phyloP scores from a whole-genome alignment of 1,140 invertebrate genomes.

The Drosophila eugracilis region DNA sequence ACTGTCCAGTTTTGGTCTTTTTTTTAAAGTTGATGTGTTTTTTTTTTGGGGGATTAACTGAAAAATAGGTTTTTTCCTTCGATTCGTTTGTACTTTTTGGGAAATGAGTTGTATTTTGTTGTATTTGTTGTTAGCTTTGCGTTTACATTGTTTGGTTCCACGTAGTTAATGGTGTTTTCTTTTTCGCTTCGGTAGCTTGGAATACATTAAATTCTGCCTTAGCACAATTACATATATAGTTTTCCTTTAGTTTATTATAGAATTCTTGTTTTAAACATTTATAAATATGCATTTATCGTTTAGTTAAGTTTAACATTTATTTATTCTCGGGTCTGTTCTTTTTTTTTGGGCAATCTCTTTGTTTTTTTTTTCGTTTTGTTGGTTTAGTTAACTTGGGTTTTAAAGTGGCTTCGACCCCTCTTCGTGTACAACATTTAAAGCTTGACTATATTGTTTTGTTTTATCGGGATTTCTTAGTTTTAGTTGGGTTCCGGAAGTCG shows the following conservation, averaged over 20 bases:
- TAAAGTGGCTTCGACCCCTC: constrained; percentile 10
- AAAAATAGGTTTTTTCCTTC: constrained; percentile 16
- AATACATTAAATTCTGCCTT: constrained; percentile 60
- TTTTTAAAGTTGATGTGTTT: constrained; percentile 32
- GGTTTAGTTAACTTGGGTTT: constrained; percentile 40
- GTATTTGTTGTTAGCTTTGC: constrained; percentile 50
- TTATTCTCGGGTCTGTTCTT: constrained; percentile 22
- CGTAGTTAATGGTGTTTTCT: constrained; percentile 40
- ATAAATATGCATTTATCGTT: constrained; percentile 64
- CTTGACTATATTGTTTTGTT: constrained; percentile 64
- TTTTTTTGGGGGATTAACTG: constrained; percentile 7
- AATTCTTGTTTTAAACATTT: constrained; percentile 75
- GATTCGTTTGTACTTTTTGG: constrained; percentile 40
- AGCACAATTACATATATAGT: constrained; percentile 49
- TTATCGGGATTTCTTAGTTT: constrained; percentile 23
- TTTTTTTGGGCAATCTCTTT: constrained; percentile 9
- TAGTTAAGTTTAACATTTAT: constrained; percentile 65
- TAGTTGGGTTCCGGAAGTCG: constrained; percentile 18
- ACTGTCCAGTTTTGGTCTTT: constrained; percentile 51
- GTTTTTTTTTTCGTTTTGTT: constrained; percentile 24
- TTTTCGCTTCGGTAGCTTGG: constrained; percentile 47
- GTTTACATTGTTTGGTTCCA: constrained; percentile 55
- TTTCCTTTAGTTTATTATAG: constrained; percentile 46
- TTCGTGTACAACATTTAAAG: constrained; percentile 78
- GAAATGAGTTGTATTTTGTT: constrained; percentile 49